Conservation (phyloP, 2,113 vertebrate genomes). For the Lethenteron reissneri region DNA sequence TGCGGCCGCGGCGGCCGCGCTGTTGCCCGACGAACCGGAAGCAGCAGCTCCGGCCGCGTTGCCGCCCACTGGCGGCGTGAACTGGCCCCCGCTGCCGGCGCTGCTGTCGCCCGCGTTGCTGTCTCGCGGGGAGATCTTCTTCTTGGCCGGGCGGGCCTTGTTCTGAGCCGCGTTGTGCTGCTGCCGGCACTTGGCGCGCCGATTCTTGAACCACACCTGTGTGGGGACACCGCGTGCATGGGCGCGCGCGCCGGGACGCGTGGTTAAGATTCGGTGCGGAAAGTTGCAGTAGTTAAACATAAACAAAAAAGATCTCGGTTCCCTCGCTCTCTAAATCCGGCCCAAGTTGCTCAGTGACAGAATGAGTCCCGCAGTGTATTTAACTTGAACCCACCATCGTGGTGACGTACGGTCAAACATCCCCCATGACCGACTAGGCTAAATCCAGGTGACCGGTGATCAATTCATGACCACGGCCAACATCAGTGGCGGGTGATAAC, state of each 20-base stretch:
- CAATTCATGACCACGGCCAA: no score
- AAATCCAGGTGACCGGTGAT: no score
- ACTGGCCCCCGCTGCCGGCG: conserved; percentile 34
- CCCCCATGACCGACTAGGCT: no score
- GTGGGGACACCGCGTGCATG: conserved; percentile 23
- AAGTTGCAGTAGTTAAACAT: no score
- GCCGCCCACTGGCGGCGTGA: conserved; percentile 21
- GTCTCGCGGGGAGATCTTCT: conserved; percentile 41
- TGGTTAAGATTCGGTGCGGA: no score
- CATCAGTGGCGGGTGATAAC: no score
- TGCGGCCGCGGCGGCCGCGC: conserved; percentile 28
- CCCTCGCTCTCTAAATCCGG: background rate
- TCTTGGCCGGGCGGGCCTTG: conserved; percentile 42
- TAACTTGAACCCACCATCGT: background rate
- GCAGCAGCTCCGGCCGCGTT: background rate
- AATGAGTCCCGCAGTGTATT: background rate
- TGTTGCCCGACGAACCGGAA: background rate
- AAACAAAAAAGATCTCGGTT: background rate
- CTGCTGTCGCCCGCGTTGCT: conserved; percentile 22
- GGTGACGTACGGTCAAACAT: no score
- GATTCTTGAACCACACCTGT: conserved; percentile 56
- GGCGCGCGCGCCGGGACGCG: conserved; percentile 34
- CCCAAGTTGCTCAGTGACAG: background rate
- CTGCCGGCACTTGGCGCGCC: conserved; percentile 49
- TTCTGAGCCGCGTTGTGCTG: conserved; percentile 46